phyloP scores from a whole-genome alignment of 92 coral and sea anemone genomes.

The Parazoanthus atlanticus region DNA sequence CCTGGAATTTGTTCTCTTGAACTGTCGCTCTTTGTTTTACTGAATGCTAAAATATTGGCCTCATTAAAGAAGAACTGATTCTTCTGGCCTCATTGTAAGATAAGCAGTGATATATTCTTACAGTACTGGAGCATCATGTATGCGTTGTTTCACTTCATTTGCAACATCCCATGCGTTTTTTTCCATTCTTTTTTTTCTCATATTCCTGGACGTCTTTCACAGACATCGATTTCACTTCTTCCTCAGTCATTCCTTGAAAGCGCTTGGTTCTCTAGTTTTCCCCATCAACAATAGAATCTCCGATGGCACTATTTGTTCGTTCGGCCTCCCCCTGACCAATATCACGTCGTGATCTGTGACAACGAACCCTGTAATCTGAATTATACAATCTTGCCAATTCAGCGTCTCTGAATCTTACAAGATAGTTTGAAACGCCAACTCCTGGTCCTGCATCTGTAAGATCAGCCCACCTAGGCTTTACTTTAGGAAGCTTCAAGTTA shows the following conservation, averaged over 20 bases:
- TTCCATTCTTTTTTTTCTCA: slow-evolving; percentile 32
- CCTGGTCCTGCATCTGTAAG: slow-evolving; percentile 52
- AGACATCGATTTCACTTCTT: slow-evolving; percentile 15
- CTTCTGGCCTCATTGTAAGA: slow-evolving; percentile 9
- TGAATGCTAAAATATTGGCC: slow-evolving; percentile 12
- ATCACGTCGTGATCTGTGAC: slow-evolving; percentile 42
- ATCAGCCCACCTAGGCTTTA: slow-evolving; percentile 26
- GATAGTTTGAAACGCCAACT: slow-evolving; percentile 27
- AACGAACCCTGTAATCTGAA: slow-evolving; percentile 13
- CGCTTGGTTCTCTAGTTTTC: neutral
- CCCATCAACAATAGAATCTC: slow-evolving; percentile 9
- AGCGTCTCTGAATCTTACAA: slow-evolving; percentile 24
- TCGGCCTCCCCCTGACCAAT: slow-evolving; percentile 40
- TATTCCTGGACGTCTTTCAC: neutral
- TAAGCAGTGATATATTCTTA: neutral
- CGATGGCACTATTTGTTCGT: slow-evolving; percentile 1
- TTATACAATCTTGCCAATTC: slow-evolving; percentile 22
- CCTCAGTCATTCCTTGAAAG: slow-evolving; percentile 31
- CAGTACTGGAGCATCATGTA: slow-evolving; percentile 13
- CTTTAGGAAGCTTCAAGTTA: neutral
- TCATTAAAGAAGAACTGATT: slow-evolving; percentile 9
- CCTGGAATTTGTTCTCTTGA: neutral
- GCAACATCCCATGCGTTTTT: slow-evolving; percentile 46
- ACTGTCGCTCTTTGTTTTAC: neutral
- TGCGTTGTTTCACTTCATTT: slow-evolving; percentile 25